Evolutionary conservation across 1,140 invertebrate species (phyloP), one percentile per base, ranked within the genome.

Genomic region (Myzus persicae): DNA sequence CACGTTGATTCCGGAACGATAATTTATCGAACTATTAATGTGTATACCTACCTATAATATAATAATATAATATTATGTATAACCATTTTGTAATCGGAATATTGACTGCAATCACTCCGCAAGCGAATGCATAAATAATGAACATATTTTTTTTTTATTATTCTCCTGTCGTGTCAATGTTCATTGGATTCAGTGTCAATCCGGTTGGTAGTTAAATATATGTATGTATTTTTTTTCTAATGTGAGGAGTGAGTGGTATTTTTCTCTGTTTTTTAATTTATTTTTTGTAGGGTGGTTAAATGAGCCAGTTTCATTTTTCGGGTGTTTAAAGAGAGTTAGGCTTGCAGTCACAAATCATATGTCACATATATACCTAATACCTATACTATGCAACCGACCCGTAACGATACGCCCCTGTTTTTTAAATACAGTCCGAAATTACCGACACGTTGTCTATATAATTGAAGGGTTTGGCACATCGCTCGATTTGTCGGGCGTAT

Each of bases 21-120:
- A 90, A 90, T 90, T 59, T 40, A 90, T 90, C 48, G 88, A 22
- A 36, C 46, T 87, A 46, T 87, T 87, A 44, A 44, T 46, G 40
- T 44, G 42, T 87, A n/a, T 38, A 87, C 42, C 26, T 46, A 46
- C 4, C 59, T 44, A 87, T 44, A 67, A 67, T 76, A 76, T 76
- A 76, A 18, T 76, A 76, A n/a, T n/a, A 76, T 76, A 76, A 76
- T 76, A n/a, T 18, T 76, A n/a, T 76, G 59, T 76, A n/a, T 76
- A n/a, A 46, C 2, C 84, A 46, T 31, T 87, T 31, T 44, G 42
- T 44, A 89, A 89, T 51, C 87, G 9, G n/a, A 24, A 44, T 89
- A 38, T 89, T 89, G n/a, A 89, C 20, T n/a, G 26, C 59, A 18
- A 76, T 76, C 59, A 76, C 59, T 76, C 59, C 59, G 59, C 59